Conservation (phyloP, 2,888 invertebrate species). For the Cryptosula pallasiana region DNA sequence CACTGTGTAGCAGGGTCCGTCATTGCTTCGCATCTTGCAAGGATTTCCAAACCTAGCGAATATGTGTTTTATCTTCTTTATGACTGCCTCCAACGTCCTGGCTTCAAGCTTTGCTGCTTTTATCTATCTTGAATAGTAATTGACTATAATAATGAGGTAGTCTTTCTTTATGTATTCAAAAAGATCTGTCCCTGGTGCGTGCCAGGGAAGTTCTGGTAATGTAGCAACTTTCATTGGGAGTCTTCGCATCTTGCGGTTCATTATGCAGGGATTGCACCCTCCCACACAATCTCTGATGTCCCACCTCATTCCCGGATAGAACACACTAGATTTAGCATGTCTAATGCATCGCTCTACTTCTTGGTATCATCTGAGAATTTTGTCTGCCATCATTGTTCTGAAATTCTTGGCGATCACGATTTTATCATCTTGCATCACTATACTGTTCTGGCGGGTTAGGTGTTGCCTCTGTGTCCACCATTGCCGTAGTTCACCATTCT, state of each 20-base stretch:
- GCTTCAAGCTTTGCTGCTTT: neutral
- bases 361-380: neutral
- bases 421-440: too few species aligned
- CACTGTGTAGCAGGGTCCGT: conserved; percentile 29
- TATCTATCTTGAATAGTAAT: too few species aligned
- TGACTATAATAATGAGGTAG: neutral
- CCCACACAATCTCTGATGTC: neutral
- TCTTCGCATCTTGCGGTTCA: too few species aligned
- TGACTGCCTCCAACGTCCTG: conserved; percentile 11
- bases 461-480: neutral
- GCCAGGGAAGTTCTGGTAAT: neutral
- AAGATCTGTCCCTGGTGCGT: neutral
- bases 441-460: too few species aligned
- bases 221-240: neutral
- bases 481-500: too few species aligned
- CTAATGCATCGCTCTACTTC: neutral
- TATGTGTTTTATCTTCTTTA: conserved; percentile 20
- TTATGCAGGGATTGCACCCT: too few species aligned
- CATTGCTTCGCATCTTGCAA: conserved; percentile 28
- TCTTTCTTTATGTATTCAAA: too few species aligned
- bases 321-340: neutral
- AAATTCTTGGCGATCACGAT: too few species aligned
- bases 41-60: conserved; percentile 28
- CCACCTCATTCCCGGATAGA: neutral
- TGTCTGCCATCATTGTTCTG: neutral